A percentile compares a stretch with the other conserved stretches of the same genome.
phyloP scores from a whole-genome alignment of 1,140 invertebrate species.

The Episyrphus balteatus region DNA sequence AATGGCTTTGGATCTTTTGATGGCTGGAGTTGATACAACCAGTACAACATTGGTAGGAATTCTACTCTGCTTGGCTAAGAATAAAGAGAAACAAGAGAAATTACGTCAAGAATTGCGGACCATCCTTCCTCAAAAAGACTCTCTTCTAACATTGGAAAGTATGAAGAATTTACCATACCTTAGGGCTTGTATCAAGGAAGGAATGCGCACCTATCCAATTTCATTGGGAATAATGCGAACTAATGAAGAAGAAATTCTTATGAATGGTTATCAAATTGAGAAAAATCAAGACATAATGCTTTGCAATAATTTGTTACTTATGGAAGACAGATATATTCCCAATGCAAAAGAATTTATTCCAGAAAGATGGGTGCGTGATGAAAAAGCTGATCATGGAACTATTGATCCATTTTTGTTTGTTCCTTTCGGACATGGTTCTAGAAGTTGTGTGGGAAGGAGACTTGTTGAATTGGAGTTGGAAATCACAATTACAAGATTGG shows the following conservation, averaged over 20 bases:
- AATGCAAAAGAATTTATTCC: conserved; percentile 44
- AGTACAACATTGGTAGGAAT: conserved; percentile 13
- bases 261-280: conserved; percentile 47
- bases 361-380: conserved; percentile 44
- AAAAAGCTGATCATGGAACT: conserved; percentile 29
- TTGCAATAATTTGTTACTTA: conserved; percentile 38
- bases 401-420: conserved; percentile 45
- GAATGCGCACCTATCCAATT: conserved; percentile 44
- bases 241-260: conserved; percentile 42
- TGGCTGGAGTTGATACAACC: conserved; percentile 30
- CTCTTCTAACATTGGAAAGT: conserved; percentile 40
- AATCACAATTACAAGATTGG: conserved; percentile 47
- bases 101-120: conserved; percentile 50
- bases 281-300: conserved; percentile 46
- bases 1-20: conserved; percentile 28
- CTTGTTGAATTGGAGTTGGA: conserved; percentile 62
- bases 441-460: conserved; percentile 47
- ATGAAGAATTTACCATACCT: conserved; percentile 48
- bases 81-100: conserved; percentile 52
- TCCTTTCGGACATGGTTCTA: conserved; percentile 51
- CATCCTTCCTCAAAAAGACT: conserved; percentile 37
- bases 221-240: conserved; percentile 39
- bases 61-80: conserved; percentile 45
- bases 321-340: conserved; percentile 41
- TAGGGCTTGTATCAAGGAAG: conserved; percentile 54